A percentile compares a stretch with the other conserved stretches of the same genome.
phyloP scores from a whole-genome alignment of 2,888 invertebrate genomes.

The Frankliniella fusca region DNA sequence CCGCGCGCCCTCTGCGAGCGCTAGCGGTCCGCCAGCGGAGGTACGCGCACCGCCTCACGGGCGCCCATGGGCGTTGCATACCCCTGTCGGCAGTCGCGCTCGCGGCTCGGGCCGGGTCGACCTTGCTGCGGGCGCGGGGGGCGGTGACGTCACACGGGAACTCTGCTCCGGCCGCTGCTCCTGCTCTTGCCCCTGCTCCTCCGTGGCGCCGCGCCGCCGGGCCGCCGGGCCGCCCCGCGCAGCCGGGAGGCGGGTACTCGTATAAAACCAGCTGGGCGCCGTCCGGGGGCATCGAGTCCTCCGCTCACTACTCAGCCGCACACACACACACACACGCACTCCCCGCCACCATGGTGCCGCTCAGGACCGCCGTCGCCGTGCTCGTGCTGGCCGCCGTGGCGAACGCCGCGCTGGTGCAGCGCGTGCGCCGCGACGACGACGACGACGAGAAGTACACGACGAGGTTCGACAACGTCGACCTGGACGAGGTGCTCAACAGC shows the following conservation, averaged over 20 bases:
- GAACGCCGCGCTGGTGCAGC: slow-evolving; percentile 34
- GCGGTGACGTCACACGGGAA: slow-evolving; percentile 1
- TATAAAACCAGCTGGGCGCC: background rate
- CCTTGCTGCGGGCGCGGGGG: background rate
- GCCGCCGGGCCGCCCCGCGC: background rate
- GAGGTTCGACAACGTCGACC: slow-evolving; percentile 27
- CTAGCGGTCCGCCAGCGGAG: too few species aligned
- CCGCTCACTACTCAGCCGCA: background rate
- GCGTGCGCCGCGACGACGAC: slow-evolving; percentile 1
- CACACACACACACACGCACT: background rate
- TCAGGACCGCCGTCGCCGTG: slow-evolving; percentile 33
- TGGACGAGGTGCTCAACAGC: slow-evolving; percentile 31
- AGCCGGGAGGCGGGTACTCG: background rate
- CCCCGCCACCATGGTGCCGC: background rate
- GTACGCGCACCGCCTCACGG: too few species aligned
- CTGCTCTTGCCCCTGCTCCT: too few species aligned
- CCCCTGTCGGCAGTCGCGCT: too few species aligned
- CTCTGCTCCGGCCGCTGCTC: background rate
- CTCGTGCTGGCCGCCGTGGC: slow-evolving; percentile 34
- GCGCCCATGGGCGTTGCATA: too few species aligned
- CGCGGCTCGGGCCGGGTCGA: background rate
- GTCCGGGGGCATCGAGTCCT: background rate
- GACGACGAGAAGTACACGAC: slow-evolving; percentile 14
- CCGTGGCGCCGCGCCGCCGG: background rate
- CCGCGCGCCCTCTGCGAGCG: too few species aligned